A percentile compares a stretch with the other conserved stretches of the same genome.
phyloP scores from a whole-genome alignment of 2,888 invertebrate species.

The Acheta domesticus region DNA sequence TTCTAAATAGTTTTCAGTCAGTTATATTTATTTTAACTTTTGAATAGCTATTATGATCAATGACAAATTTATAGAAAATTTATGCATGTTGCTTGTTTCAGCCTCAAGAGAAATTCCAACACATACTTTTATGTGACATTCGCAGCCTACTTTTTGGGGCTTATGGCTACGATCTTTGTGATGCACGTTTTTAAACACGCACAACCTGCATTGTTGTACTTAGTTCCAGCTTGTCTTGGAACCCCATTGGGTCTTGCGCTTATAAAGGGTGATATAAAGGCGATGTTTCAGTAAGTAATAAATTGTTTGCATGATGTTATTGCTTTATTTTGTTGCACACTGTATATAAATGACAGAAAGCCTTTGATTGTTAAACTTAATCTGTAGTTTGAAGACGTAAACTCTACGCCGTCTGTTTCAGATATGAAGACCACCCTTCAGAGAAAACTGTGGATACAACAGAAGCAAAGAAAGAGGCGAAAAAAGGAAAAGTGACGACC shows the following conservation, averaged over 20 bases:
- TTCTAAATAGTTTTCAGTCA: too few species aligned
- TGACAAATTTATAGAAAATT: not conserved
- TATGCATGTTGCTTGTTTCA: conserved; percentile 44
- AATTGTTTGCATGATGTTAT: not conserved
- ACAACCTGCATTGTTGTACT: conserved; percentile 93
- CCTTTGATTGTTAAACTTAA: too few species aligned
- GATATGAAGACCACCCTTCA: conserved; percentile 69
- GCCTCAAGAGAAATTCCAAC: conserved; percentile 74
- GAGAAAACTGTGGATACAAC: conserved; percentile 48
- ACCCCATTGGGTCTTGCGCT: conserved; percentile 86
- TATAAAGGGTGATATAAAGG: conserved; percentile 83
- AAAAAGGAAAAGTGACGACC: conserved; percentile 44
- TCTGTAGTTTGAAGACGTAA: not conserved
- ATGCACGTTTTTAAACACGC: conserved; percentile 99
- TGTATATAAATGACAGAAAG: not conserved
- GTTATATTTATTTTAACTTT: too few species aligned
- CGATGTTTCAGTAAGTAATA: conserved; percentile 78
- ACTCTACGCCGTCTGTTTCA: conserved; percentile 44
- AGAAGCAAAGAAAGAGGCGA: conserved; percentile 45
- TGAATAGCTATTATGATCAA: too few species aligned
- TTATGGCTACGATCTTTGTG: conserved; percentile 90
- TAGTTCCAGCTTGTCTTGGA: conserved; percentile 93
- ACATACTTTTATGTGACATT: conserved; percentile 89
- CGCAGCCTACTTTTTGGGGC: conserved; percentile 87
- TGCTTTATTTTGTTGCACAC: not conserved